phyloP scores from a whole-genome alignment of 2,797 vertebrate species.

The Sebastes jordani region DNA sequence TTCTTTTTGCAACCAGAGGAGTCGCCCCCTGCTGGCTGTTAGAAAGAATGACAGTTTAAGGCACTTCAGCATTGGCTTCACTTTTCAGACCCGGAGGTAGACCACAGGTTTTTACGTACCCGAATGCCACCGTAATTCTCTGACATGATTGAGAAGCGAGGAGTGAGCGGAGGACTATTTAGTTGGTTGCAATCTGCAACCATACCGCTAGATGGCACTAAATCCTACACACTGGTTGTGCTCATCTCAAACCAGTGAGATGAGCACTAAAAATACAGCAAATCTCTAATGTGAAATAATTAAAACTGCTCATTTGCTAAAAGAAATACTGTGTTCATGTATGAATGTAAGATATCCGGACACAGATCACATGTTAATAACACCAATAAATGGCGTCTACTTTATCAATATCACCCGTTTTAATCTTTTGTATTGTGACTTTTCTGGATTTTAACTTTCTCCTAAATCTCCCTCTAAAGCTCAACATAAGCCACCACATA shows the following conservation, averaged over 20 bases:
- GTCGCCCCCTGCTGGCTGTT: too few species aligned
- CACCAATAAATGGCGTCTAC: too few species aligned
- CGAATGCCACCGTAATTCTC: too few species aligned
- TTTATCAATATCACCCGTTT: too few species aligned
- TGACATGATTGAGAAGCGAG: not conserved
- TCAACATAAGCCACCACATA: not conserved
- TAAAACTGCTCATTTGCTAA: not conserved
- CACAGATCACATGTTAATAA: slow-evolving; percentile 1
- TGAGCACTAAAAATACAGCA: not conserved
- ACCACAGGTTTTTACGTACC: too few species aligned
- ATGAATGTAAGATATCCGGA: not conserved
- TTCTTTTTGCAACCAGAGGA: too few species aligned
- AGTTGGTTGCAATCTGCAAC: not conserved
- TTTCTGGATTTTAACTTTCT: not conserved
- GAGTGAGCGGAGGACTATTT: not conserved
- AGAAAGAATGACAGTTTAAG: too few species aligned
- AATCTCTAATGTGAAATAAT: not conserved
- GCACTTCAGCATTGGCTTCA: too few species aligned
- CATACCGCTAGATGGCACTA: not conserved
- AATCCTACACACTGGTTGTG: not conserved
- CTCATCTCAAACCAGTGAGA: not conserved
- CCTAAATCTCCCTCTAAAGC: not conserved
- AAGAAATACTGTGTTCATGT: not conserved
- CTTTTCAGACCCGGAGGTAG: too few species aligned
- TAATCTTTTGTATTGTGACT: not conserved